Evolutionary conservation across 2,888 invertebrate species (phyloP), one percentile per base, ranked within the genome.

Genomic region (Leptopterna dolabrata): DNA sequence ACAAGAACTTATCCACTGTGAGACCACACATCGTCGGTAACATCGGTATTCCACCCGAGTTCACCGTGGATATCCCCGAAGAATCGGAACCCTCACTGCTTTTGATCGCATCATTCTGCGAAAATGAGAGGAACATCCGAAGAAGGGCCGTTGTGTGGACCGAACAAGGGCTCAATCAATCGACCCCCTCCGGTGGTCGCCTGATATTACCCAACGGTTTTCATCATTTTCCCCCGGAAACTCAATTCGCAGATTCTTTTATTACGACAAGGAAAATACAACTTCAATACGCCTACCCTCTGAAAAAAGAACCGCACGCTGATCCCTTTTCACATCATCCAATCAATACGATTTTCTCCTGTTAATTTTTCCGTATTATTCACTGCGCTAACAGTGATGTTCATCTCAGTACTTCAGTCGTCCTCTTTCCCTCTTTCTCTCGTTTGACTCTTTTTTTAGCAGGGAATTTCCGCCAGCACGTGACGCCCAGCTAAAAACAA

Each of bases 261-360:
- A 51, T n/a, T n/a, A 4, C 6, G 51, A 51, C 14, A 51, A 51
- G 51, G n/a, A 1, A n/a, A n/a, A 51, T 51, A 16, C 51, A n/a
- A n/a, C n/a, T n/a, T n/a, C n/a, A n/a, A n/a, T n/a, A n/a, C n/a
- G n/a, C n/a, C n/a, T n/a, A 51, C 16, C 4, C 16, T 16, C 6
- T n/a, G n/a, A 14, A 9, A 51, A 51, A 51, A 51, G 0, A n/a
- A 51, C 14, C 6, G 0, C 51, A 14, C 51, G 16, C 51, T 51
- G 51, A 16, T 4, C 47, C 14, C 47, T 47, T n/a, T n/a, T n/a
- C n/a, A 16, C n/a, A 51, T 6, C 16, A n/a, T 51, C 76, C 14
- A 76, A 76, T 76, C 76, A 76, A 76, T 76, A 19, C 76, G 2
- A n/a, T 16, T 76, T 76, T 76, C 41, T 76, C 41, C 76, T 36